phyloP scores from a whole-genome alignment of 2,888 invertebrate species.

The Trichopoda pennipes region DNA sequence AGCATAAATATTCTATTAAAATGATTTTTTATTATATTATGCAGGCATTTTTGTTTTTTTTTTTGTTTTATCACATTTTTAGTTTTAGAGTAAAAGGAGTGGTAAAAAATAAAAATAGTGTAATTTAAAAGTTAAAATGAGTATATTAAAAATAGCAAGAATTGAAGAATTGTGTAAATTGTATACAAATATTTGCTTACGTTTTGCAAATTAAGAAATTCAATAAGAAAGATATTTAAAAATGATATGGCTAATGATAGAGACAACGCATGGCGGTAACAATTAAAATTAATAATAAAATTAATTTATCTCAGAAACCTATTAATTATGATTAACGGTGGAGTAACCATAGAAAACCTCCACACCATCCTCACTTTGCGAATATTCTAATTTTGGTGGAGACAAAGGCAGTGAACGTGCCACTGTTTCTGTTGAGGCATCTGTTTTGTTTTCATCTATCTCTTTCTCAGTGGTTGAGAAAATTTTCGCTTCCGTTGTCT shows the following conservation, averaged over 20 bases:
- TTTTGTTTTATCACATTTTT: conserved; percentile 48
- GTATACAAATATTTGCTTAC: conserved; percentile 4
- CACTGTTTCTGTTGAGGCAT: conserved; percentile 60
- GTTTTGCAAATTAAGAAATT: conserved; percentile 1
- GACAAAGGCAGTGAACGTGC: conserved; percentile 67
- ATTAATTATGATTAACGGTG: conserved; percentile 72
- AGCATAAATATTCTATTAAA: neutral
- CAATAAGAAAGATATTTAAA: neutral
- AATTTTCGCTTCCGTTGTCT: conserved; percentile 33
- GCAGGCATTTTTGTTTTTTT: neutral
- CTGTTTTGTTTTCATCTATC: conserved; percentile 18
- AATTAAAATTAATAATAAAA: conserved; percentile 23
- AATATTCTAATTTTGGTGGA: conserved; percentile 73
- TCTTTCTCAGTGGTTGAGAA: conserved; percentile 29
- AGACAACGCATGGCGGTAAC: conserved; percentile 5
- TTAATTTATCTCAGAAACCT: conserved; percentile 12
- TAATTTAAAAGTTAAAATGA: conserved; percentile 9
- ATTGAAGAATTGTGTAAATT: conserved; percentile 31
- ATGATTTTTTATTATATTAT: conserved; percentile 16
- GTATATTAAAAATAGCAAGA: conserved; percentile 1
- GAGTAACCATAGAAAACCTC: conserved; percentile 77
- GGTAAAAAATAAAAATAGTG: conserved; percentile 17
- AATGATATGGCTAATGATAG: conserved; percentile 33
- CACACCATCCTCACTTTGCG: conserved; percentile 76
- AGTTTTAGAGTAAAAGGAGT: conserved; percentile 12